Evolutionary conservation across 2,113 vertebrate genomes (phyloP).

Genomic region (Cyanocitta stelleri): DNA sequence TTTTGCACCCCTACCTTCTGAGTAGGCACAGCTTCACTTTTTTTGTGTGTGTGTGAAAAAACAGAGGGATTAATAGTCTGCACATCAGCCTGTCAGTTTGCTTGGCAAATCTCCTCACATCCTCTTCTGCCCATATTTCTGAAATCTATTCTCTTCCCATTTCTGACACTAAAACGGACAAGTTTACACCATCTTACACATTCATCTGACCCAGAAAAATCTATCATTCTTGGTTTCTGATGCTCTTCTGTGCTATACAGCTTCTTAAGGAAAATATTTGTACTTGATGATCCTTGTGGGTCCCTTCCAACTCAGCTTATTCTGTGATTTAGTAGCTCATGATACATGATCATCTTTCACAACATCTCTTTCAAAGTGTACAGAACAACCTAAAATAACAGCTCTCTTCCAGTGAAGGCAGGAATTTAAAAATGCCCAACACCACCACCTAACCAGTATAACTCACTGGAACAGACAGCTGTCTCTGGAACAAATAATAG

Average conservation of each 20-base stretch:
- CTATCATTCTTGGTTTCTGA: neutral
- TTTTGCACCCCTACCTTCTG: neutral
- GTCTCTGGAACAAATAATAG: neutral
- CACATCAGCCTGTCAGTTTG: neutral
- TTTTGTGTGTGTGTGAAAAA: neutral
- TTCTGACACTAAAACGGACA: neutral
- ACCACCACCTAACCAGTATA: neutral
- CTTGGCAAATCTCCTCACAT: neutral
- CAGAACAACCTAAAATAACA: neutral
- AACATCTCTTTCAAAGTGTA: neutral
- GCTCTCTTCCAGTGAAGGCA: neutral
- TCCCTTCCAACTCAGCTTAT: neutral
- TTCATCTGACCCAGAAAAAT: neutral
- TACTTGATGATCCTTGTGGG: neutral
- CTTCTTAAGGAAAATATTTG: neutral
- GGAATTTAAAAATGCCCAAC: neutral
- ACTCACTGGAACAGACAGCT: neutral
- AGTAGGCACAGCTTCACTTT: neutral
- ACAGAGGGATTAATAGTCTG: neutral
- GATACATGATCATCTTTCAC: neutral
- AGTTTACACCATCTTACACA: neutral
- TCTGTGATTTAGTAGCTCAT: neutral
- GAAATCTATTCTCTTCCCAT: neutral
- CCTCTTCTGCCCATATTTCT: neutral
- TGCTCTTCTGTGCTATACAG: neutral